A percentile compares a stretch with the other conserved stretches of the same genome.
Conservation (phyloP, 1,140 invertebrate genomes). For the Arion vulgaris region DNA sequence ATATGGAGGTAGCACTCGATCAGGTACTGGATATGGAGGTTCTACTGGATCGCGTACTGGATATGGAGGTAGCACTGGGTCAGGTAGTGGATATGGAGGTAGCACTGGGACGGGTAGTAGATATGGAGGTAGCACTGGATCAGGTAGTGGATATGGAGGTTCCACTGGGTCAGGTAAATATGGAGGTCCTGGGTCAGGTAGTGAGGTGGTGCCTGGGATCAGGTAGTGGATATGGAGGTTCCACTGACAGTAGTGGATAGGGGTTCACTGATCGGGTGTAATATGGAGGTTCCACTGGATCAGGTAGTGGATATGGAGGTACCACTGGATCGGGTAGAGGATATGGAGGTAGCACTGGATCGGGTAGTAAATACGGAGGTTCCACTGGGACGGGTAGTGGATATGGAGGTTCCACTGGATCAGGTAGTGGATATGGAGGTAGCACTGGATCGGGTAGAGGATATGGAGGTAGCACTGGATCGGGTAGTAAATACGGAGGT, state of each 20-base stretch:
- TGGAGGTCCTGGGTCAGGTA: neutral
- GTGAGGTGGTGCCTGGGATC: too few species aligned
- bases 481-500: neutral
- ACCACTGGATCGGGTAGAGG: neutral
- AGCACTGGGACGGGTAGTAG: too few species aligned
- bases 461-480: neutral
- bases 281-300: neutral
- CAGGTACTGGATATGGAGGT: too few species aligned
- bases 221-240: neutral
- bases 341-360: neutral
- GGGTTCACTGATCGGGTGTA: neutral
- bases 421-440: neutral
- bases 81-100: too few species aligned
- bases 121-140: too few species aligned
- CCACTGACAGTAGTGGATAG: neutral
- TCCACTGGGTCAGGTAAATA: neutral
- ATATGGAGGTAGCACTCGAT: neutral
- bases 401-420: neutral
- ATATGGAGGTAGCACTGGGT: too few species aligned
- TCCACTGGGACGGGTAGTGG: slow-evolving; percentile 4
- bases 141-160: neutral
- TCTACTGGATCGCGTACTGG: too few species aligned
- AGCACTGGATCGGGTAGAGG: neutral
- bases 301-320: neutral
- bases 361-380: neutral